Evolutionary conservation across 2,888 invertebrate species (phyloP), one percentile per base, ranked within the genome.

Genomic region (Thymelicus lineola): DNA sequence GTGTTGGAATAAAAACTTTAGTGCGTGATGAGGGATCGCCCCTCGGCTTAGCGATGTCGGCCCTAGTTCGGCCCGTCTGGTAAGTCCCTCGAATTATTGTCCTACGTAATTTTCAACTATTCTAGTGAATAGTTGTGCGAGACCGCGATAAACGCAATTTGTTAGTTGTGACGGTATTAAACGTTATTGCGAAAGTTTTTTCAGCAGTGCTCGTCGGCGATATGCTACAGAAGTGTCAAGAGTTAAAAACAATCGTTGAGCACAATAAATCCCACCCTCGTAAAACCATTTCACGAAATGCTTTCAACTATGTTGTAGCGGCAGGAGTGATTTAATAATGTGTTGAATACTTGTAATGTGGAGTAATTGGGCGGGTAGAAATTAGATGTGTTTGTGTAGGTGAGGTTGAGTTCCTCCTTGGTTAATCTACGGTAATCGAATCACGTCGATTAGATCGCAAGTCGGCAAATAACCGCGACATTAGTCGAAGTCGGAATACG

Each of bases 261-360:
- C 93, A 93, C 91, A 93, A n/a, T n/a, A n/a, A 93, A 89, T 91
- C 93, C 93, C 93, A 93, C 93, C 91, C 88, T 89, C 86, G 87
- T 91, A 93, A 93, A 93, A 93, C 93, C 93, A 93, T 93, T 93
- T 93, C 93, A 93, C 93, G 86, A 90, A 88, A 91, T 91, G 93
- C 93, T 93, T 93, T 93, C 93, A 90, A 87, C 48, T 81, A 80
- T 82, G 74, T 74, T 72, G 61, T 71, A 62, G 63, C 55, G 62
- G 57, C 62, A 58, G 63, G 62, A 58, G 50, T 75, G 75, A 72
- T 75, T 68, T 50, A 61, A 45, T 77, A 76, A 73, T 77, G 77
- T 64, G 61, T 65, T 70, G 66, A 28, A 28, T 28, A 28, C 28
- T 28, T 74, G 73, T 64, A 63, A 69, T 72, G n/a, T n/a, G 72